Evolutionary conservation across 2,113 vertebrate genomes (phyloP), one percentile per base, ranked within the genome.

Genomic region (Elachura formosa): DNA sequence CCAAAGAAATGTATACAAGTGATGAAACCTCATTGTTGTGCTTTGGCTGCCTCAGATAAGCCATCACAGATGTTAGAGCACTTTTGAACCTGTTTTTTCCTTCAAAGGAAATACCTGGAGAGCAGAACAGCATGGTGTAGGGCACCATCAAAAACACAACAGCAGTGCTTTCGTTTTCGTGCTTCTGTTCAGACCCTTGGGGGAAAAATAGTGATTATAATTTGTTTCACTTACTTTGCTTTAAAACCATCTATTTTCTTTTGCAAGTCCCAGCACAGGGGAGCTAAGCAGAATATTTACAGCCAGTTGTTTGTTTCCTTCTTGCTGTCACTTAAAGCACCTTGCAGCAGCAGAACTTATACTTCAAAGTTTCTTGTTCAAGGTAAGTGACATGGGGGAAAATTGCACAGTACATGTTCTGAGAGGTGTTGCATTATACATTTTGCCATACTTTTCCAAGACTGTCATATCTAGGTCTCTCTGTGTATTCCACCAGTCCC

Each of bases 321-420:
- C 83, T 87, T 87, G 76, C 73, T 81, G 52, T 72, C 11, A 0
- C 45, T 74, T 94, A 61, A 86, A 77, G 45, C 52, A 33, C 41
- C 40, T 84, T 45, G 62, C 58, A 91, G 89, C 31, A 56, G 54
- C 49, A 83, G 58, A 67, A 56, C 45, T 94, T 84, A 34, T 34
- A 79, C 69, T 92, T 96, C 80, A 61, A 41, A 92, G 80, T 84
- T 84, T 73, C 66, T 82, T 84, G 14, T 87, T 89, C 54, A 49
- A 23, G 84, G 6, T 87, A 41, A 72, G 58, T 78, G 61, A 45
- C 54, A 20, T 28, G 58, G 49, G 52, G 66, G 81, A 41, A 81
- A 28, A 40, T 34, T 34, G 16, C 61, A 52, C 22, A 48, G 51
- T 40, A 67, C 0, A 0, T 78, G 10, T 76, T 93, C 16, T 9